A percentile compares a stretch with the other conserved stretches of the same genome.
These are phyloP conservation scores for Ceratosolen solmsi DNA, from an alignment of 1,140 invertebrate species.

Conservation along the genomic window DNA sequence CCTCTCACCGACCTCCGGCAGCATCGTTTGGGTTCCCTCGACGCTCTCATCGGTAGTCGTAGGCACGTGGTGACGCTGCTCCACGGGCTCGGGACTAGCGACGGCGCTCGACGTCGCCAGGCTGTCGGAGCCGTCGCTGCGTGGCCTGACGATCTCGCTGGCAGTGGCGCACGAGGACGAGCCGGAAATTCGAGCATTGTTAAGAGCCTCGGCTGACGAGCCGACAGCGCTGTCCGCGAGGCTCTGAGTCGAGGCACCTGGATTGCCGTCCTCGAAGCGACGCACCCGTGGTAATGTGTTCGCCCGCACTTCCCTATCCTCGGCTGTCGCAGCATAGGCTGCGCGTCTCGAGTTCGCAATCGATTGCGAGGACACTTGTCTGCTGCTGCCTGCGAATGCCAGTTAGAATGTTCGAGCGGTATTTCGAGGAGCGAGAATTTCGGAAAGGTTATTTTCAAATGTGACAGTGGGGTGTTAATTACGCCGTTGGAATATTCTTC, in stretches of 20 bases:
- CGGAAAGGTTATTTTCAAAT: no score
- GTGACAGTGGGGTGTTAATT: no score
- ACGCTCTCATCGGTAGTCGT: background rate
- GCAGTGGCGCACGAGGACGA: slow-evolving; percentile 60
- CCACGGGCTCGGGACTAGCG: slow-evolving; percentile 66
- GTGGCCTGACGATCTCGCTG: slow-evolving; percentile 61
- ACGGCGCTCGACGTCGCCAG: slow-evolving; percentile 68
- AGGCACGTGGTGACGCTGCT: background rate
- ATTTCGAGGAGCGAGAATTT: no score
- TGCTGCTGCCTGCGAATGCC: slow-evolving; percentile 16
- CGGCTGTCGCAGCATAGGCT: slow-evolving; percentile 45
- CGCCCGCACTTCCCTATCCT: slow-evolving; percentile 62
- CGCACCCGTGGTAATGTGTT: slow-evolving; percentile 67
- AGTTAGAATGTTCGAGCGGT: background rate
- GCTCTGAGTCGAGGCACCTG: slow-evolving; percentile 67
- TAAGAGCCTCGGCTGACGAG: slow-evolving; percentile 76
- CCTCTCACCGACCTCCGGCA: background rate
- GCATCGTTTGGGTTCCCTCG: background rate
- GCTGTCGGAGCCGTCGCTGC: slow-evolving; percentile 70
- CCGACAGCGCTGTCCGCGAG: slow-evolving; percentile 76
- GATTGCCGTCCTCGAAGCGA: slow-evolving; percentile 54
- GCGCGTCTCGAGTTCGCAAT: slow-evolving; percentile 54
- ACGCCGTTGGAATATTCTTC: no score
- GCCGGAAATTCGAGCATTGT: slow-evolving; percentile 45
- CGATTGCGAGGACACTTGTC: slow-evolving; percentile 52